Conservation (phyloP, 2,888 invertebrate genomes). For the Nomada goodeniana region DNA sequence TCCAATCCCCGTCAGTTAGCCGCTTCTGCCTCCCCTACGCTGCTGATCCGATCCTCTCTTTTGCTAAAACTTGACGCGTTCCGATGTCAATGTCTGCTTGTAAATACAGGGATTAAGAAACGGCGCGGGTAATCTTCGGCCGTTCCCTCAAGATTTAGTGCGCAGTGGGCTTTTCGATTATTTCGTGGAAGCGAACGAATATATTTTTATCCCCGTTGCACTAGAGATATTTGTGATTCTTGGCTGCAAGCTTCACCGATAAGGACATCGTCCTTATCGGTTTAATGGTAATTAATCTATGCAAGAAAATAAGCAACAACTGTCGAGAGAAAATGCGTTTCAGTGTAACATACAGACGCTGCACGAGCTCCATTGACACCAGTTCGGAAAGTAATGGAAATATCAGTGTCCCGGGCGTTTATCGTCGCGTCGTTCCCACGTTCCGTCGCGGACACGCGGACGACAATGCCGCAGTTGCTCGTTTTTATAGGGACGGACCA, state of each 20-base stretch:
- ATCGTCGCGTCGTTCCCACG: conserved; percentile 17
- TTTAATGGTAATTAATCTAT: too few species aligned
- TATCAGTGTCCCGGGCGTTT: conserved; percentile 23
- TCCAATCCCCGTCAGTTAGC: conserved; percentile 55
- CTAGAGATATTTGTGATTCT: too few species aligned
- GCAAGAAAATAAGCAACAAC: too few species aligned
- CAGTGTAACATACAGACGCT: background rate
- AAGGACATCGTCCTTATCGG: too few species aligned
- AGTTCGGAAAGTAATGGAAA: conserved; percentile 17
- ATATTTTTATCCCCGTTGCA: too few species aligned
- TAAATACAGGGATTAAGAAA: background rate
- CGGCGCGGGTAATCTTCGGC: too few species aligned
- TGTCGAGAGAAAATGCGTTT: too few species aligned
- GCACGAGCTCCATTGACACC: background rate
- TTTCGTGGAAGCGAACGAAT: too few species aligned
- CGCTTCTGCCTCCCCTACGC: conserved; percentile 33
- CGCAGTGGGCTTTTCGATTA: too few species aligned
- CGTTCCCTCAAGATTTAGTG: too few species aligned
- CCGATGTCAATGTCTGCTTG: conserved; percentile 14
- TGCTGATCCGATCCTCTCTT: conserved; percentile 47
- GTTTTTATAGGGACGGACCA: conserved; percentile 35
- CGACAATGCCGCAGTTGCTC: conserved; percentile 40
- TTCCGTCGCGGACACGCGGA: background rate
- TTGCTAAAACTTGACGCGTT: conserved; percentile 34
- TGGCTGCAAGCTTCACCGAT: too few species aligned